Percentiles rank a stretch among this genome's conserved stretches.
phyloP scores from a whole-genome alignment of 1,140 invertebrate genomes.

The Drosophila pectinifera region DNA sequence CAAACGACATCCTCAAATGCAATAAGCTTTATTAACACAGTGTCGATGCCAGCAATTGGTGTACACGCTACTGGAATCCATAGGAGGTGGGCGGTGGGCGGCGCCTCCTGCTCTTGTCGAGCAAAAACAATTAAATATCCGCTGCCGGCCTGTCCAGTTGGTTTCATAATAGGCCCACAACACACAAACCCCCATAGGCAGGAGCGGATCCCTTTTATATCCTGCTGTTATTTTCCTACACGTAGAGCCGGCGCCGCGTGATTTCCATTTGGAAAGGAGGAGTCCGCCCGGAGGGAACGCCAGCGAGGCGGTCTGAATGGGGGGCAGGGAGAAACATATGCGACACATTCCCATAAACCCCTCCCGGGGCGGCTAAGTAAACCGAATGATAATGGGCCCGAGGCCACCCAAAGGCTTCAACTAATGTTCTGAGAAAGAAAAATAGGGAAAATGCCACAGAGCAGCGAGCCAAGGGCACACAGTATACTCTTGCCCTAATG shows the following conservation, averaged over 20 bases:
- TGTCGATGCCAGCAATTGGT: constrained; percentile 31
- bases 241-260: constrained; percentile 56
- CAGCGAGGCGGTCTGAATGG: not conserved
- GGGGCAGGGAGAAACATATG: constrained; percentile 48
- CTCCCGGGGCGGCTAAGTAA: constrained; percentile 27
- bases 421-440: constrained; percentile 8
- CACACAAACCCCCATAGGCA: no score
- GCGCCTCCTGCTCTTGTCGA: constrained; percentile 5
- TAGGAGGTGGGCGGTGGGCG: not conserved
- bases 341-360: constrained; percentile 66
- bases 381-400: constrained; percentile 59
- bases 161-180: constrained; percentile 62
- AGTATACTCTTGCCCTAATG: not conserved
- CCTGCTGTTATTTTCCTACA: constrained; percentile 79
- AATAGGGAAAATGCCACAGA: constrained; percentile 12
- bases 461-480: constrained; percentile 1
- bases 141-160: constrained; percentile 50
- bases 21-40: constrained; percentile 63
- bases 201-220: constrained; percentile 77
- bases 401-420: constrained; percentile 16
- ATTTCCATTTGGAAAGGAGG: constrained; percentile 70
- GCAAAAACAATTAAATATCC: constrained; percentile 74
- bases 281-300: not conserved
- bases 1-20: constrained; percentile 29
- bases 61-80: constrained; percentile 35